A percentile compares a stretch with the other conserved stretches of the same genome.
Evolutionary conservation across 2,113 vertebrate species (phyloP).

Genomic region (Panthera tigris): DNA sequence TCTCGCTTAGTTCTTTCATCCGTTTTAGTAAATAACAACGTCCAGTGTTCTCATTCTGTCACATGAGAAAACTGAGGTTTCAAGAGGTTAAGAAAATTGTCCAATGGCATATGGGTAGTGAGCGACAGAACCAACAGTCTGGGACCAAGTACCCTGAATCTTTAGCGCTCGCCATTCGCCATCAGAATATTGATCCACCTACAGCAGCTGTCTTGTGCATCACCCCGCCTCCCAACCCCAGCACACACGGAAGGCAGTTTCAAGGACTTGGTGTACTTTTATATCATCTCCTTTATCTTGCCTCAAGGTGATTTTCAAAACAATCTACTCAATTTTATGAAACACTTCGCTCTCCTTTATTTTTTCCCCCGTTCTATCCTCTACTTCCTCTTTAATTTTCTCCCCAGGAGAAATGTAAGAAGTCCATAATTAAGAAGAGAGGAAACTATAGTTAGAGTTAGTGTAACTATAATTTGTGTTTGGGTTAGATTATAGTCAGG

Average conservation of each 20-base stretch:
- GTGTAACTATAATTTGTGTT: not conserved
- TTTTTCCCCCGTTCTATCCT: not conserved
- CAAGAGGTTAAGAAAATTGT: not conserved
- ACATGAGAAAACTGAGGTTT: not conserved
- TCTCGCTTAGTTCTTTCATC: not conserved
- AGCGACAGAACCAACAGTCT: not conserved
- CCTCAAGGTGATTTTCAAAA: conserved; percentile 12
- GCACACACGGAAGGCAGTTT: not conserved
- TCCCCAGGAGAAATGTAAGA: not conserved
- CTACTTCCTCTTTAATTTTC: conserved; percentile 5
- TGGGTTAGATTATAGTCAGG: conserved; percentile 29
- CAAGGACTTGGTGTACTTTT: not conserved
- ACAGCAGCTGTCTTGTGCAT: not conserved
- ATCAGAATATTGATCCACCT: not conserved
- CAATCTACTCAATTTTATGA: not conserved
- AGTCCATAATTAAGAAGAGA: not conserved
- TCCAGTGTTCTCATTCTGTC: not conserved
- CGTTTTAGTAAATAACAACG: not conserved
- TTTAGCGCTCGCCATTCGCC: not conserved
- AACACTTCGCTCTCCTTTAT: not conserved
- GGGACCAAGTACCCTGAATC: not conserved
- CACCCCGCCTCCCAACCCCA: not conserved
- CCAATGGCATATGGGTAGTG: not conserved
- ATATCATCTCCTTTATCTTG: not conserved
- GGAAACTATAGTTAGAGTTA: not conserved